Evolutionary conservation across 2,113 vertebrate genomes (phyloP).

Genomic region (Opisthocomus hoazin): DNA sequence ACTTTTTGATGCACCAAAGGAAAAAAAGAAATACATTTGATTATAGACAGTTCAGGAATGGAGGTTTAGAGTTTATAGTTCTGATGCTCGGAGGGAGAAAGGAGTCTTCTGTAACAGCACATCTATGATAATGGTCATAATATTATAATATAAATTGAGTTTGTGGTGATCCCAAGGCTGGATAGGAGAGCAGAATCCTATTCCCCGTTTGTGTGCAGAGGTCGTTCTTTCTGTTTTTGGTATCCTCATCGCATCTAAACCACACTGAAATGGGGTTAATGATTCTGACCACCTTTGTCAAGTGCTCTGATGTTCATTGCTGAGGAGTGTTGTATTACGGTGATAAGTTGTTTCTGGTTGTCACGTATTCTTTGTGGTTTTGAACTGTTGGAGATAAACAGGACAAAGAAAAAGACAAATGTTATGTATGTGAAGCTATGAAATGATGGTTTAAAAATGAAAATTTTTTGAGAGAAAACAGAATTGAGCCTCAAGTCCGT

Average conservation of each 20-base stretch:
- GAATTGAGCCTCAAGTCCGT: background rate
- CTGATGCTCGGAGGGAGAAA: background rate
- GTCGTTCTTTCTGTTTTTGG: background rate
- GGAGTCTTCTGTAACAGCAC: background rate
- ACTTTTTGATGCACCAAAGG: background rate
- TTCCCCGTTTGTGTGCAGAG: accelerated
- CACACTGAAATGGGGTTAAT: background rate
- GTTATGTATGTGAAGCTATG: background rate
- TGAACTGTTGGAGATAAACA: background rate
- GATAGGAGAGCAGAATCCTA: background rate
- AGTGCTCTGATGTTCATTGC: background rate
- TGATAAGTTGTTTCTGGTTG: background rate
- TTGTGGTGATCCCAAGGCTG: background rate
- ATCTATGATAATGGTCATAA: background rate
- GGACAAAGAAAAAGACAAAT: background rate
- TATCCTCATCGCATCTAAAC: background rate
- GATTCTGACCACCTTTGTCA: background rate
- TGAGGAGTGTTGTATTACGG: background rate
- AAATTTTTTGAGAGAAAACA: background rate
- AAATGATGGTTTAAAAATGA: background rate
- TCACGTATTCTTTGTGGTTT: background rate
- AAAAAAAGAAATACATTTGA: background rate
- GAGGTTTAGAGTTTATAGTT: background rate
- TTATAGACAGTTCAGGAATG: background rate
- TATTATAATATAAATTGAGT: background rate